phyloP scores from a whole-genome alignment of 2,888 invertebrate species.

The Pegoplata infirma region DNA sequence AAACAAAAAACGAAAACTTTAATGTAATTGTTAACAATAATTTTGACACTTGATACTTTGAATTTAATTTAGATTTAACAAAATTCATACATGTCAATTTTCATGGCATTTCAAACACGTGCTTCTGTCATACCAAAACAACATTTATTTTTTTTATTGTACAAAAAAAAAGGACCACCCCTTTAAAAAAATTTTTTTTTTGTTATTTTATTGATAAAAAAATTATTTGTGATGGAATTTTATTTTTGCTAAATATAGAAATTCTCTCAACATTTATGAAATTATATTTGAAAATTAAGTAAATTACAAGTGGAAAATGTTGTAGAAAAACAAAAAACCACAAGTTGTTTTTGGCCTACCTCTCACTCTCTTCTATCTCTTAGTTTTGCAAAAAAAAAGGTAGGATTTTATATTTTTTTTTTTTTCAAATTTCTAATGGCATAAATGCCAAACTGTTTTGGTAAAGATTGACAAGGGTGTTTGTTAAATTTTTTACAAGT shows the following conservation, averaged over 20 bases:
- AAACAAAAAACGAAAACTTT: conserved; percentile 44
- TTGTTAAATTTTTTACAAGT: conserved; percentile 26
- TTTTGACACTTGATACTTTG: conserved; percentile 76
- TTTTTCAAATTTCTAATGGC: conserved; percentile 67
- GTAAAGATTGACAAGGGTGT: conserved; percentile 62
- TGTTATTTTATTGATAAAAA: conserved; percentile 18
- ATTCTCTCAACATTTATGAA: conserved; percentile 22
- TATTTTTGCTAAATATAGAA: neutral
- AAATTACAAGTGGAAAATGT: too few relatives aligned
- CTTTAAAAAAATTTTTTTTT: neutral
- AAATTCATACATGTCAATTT: conserved; percentile 62
- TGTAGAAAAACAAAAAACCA: too few relatives aligned
- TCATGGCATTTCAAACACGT: conserved; percentile 71
- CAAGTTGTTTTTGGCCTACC: too few relatives aligned
- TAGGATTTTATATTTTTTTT: conserved; percentile 64
- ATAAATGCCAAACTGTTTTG: conserved; percentile 72
- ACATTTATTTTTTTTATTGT: neutral
- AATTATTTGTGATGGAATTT: conserved; percentile 54
- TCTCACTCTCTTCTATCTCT: conserved; percentile 17
- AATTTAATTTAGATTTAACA: conserved; percentile 70
- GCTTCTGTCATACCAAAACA: conserved; percentile 71
- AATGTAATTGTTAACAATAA: conserved; percentile 64
- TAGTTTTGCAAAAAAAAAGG: conserved; percentile 66
- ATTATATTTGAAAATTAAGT: conserved; percentile 45
- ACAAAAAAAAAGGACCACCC: conserved; percentile 4